Percentiles rank a stretch among this genome's conserved stretches.
Evolutionary conservation across 2,797 vertebrate species (phyloP).

Genomic region (Pseudomugil gertrudae): DNA sequence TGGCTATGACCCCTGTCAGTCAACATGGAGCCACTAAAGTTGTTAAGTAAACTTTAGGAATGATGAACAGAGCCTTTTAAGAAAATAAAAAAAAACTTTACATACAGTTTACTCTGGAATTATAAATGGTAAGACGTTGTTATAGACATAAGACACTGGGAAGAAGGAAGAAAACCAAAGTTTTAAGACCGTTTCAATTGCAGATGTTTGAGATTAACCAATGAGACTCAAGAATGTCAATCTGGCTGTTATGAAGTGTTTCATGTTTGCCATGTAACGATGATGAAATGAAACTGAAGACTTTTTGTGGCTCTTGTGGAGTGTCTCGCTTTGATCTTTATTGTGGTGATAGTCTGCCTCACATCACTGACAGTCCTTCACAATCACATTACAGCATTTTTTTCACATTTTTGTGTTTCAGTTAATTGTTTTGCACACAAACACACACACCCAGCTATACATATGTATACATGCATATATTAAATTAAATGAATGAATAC

Average conservation of each 20-base stretch:
- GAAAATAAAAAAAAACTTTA: too few relatives aligned
- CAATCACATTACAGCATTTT: constrained; percentile 7
- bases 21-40: constrained; percentile 8
- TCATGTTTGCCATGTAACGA: not conserved
- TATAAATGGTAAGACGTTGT: not conserved
- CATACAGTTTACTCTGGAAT: too few relatives aligned
- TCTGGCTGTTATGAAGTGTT: not conserved
- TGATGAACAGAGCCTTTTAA: constrained; percentile 17
- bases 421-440: not conserved
- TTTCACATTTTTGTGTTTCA: constrained; percentile 2
- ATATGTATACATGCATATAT: too few relatives aligned
- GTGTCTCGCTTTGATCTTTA: constrained; percentile 26
- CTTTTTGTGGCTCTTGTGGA: constrained; percentile 5
- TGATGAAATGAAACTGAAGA: not conserved
- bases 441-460: too few relatives aligned
- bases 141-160: not conserved
- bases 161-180: too few relatives aligned
- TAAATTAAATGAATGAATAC: too few relatives aligned
- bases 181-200: too few relatives aligned
- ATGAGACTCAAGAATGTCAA: not conserved
- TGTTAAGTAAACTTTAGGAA: constrained; percentile 40
- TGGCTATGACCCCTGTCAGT: constrained; percentile 46
- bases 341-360: constrained; percentile 25
- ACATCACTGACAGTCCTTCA: constrained; percentile 1
- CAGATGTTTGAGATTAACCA: constrained; percentile 19